phyloP scores from a whole-genome alignment of 2,888 invertebrate genomes.

The Uloborus plumipes region DNA sequence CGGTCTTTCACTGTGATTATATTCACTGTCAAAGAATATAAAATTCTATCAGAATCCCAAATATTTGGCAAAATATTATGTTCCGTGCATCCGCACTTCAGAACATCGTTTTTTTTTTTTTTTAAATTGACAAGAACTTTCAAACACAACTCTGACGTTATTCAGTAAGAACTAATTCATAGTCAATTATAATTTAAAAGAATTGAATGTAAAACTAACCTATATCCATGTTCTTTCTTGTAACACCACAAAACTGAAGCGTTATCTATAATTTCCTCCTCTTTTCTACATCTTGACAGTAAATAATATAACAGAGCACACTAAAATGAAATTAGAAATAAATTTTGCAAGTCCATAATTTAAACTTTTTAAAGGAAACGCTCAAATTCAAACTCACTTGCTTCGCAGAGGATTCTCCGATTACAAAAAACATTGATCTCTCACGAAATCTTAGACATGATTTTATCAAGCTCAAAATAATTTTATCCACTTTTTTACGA shows the following conservation, averaged over 20 bases:
- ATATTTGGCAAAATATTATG: too few relatives aligned
- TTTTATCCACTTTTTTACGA: conserved; percentile 95
- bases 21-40: too few relatives aligned
- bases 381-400: conserved; percentile 78
- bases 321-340: conserved; percentile 21
- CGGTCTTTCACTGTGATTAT: too few relatives aligned
- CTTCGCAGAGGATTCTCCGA: conserved; percentile 95
- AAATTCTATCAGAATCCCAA: too few relatives aligned
- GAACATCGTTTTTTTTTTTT: too few relatives aligned
- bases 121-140: too few relatives aligned
- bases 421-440: conserved; percentile 92
- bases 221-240: conserved; percentile 92
- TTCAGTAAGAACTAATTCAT: too few relatives aligned
- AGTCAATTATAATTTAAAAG: neutral
- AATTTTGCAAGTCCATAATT: neutral
- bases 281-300: conserved; percentile 96
- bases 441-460: conserved; percentile 93
- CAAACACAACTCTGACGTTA: too few relatives aligned
- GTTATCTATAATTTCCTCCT: conserved; percentile 85
- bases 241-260: conserved; percentile 99
- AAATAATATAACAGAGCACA: conserved; percentile 86
- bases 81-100: too few relatives aligned
- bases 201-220: conserved; percentile 73
- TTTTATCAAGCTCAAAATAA: conserved; percentile 94
- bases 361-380: neutral